Conservation (phyloP, 2,888 invertebrate species). For the Drosophila glabriapex region DNA sequence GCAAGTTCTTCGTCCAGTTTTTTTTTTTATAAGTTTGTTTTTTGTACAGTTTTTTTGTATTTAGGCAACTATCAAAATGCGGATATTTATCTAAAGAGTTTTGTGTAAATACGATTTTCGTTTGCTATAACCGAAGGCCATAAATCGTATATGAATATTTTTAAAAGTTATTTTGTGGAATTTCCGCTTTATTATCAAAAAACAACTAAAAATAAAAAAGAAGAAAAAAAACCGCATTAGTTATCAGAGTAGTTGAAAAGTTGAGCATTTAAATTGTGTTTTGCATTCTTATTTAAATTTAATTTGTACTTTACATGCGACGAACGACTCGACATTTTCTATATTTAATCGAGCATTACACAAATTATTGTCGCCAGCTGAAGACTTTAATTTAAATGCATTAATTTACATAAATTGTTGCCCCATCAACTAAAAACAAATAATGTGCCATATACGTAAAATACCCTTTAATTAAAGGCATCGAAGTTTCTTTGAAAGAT, state of each 20-base stretch:
- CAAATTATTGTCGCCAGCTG: conserved; percentile 21
- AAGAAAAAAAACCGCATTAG: neutral
- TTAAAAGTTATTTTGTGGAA: conserved; percentile 12
- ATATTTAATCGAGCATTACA: conserved; percentile 61
- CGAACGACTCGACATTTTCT: conserved; percentile 39
- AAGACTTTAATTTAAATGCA: conserved; percentile 15
- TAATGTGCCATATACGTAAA: neutral
- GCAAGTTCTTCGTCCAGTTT: conserved; percentile 41
- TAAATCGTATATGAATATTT: neutral
- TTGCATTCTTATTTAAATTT: conserved; percentile 20
- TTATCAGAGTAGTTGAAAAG: conserved; percentile 7
- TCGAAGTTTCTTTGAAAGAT: neutral
- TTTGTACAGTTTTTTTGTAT: conserved; percentile 21
- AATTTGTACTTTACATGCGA: conserved; percentile 41
- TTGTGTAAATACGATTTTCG: conserved; percentile 8
- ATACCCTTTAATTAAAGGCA: neutral
- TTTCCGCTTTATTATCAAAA: conserved; percentile 23
- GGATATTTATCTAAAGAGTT: conserved; percentile 42
- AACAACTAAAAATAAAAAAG: neutral
- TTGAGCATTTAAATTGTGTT: neutral
- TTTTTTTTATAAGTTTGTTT: conserved; percentile 39
- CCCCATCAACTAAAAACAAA: conserved; percentile 1
- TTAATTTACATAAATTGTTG: conserved; percentile 14
- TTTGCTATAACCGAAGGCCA: conserved; percentile 37
- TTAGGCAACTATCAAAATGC: conserved; percentile 37